Evolutionary conservation across 2,113 vertebrate genomes (phyloP).

Genomic region (Leptobrachium ailaonicum): DNA sequence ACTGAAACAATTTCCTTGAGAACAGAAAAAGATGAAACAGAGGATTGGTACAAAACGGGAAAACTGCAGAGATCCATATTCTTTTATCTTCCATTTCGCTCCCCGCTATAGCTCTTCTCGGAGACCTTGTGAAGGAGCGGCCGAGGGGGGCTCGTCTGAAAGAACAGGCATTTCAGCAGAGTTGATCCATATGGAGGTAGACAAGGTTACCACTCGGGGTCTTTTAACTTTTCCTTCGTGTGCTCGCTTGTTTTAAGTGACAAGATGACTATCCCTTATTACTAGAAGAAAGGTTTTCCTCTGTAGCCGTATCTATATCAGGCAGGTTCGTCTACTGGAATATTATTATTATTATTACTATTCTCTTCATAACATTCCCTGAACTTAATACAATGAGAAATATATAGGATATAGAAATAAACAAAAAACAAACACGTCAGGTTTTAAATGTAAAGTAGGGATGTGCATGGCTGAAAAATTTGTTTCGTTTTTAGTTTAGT

Average conservation of each 20-base stretch:
- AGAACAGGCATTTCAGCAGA: constrained; percentile 31
- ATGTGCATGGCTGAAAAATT: no score
- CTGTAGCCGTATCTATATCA: no score
- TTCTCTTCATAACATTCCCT: no score
- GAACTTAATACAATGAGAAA: no score
- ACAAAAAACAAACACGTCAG: no score
- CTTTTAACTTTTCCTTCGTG: constrained; percentile 36
- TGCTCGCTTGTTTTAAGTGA: constrained; percentile 6
- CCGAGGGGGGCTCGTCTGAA: background rate
- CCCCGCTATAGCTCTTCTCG: constrained; percentile 15
- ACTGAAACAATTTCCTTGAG: constrained; percentile 32
- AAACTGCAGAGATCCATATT: constrained; percentile 15
- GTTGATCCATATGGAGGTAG: constrained; percentile 12
- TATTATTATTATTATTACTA: no score
- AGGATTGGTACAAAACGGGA: constrained; percentile 6
- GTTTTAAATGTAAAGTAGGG: no score
- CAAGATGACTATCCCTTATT: background rate
- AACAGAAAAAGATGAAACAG: constrained; percentile 22
- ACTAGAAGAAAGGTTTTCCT: background rate
- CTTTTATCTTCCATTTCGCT: constrained; percentile 45
- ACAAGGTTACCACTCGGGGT: background rate
- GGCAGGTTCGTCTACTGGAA: no score
- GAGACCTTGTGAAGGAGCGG: background rate
- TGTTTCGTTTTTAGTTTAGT: no score
- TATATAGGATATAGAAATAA: no score